Base-by-base conservation (phyloP, 2,797 vertebrate genomes). In the Crocidura indochinensis region DNA sequence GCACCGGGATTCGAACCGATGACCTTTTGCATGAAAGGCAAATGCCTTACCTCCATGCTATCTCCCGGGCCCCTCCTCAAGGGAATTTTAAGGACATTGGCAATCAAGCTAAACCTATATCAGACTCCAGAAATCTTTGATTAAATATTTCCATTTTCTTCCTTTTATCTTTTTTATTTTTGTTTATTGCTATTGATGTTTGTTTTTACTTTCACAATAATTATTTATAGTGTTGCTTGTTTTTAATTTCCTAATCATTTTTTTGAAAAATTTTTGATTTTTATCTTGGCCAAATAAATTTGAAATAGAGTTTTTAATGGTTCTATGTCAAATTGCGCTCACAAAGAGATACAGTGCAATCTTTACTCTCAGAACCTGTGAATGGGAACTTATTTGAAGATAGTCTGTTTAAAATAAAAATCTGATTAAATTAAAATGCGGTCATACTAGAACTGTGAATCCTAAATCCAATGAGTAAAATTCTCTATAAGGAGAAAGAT, bases 191-290 rank as follows among this genome's bases (percentile, higher is more conserved):
- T 65, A 24, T 60, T 51, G 2, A 83, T 77, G 38, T 38, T 24
- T 38, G 64, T 51, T 47, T 90, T 75, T 76, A 38, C 14, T 87
- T 87, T 88, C 26, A 44, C 73, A 47, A 44, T 72, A 60, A 31
- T 19, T 47, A 8, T 78, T 84, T 5, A 12, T 71, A 24, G 67
- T 51, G 2, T 87, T 77, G 38, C 38, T 24, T 38, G 64, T 51
- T 56, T 90, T 69, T 76, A 38, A 14, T 87, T 87, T 88, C 26
- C 44, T 77, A 47, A 44, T 72, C 67, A 72, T 29, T 44, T 24
- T 27, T 77, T 87, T 81, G 26, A 65, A 91, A 82, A 91, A 69
- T 76, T 44, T 73, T 69, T 51, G 53, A 56, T 75, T 83, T 83
- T 76, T 88, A 15, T 53, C 8, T 62, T 89, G 27, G 20, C 26